Base-by-base conservation (phyloP, 2,797 vertebrate genomes). In the Hybognathus amarus region DNA sequence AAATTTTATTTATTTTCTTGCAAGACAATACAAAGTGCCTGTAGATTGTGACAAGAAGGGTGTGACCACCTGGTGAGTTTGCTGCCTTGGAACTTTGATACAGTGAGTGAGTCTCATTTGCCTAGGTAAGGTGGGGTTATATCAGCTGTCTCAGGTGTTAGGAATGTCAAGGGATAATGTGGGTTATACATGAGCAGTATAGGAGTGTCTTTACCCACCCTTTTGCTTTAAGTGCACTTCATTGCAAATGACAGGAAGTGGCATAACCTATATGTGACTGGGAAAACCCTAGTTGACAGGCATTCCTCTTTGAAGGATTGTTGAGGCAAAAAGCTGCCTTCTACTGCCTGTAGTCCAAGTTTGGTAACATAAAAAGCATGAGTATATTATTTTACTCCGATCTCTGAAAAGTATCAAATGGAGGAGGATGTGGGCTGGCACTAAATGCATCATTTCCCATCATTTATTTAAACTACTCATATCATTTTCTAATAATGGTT, bases 171-270 rank as follows among this genome's bases (percentile, higher is more conserved):
- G 69, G 78, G 70, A 0, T 6, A 1, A 17, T 22, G 36, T 88
- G 87, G 22, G 5, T 27, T 78, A n/a, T 87, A 75, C 87, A 89
- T 88, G 42, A 81, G 75, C 2, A 79, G 54, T n/a, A 27, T 30
- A 90, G 90, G 90, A 80, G 89, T 85, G 88, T 83, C 80, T 73
- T 24, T 88, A 79, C 71, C 88, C 80, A 85, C 69, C 78, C 84
- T 18, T 79, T 66, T 68, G 52, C 47, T 56, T 77, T 86, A 85
- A 87, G 85, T 10, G 74, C 86, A 85, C 84, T 4, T 88, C 10
- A 15, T 61, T n/a, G 6, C 12, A n/a, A 75, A 56, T 15, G 8
- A 61, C 13, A 76, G 36, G 52, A 76, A 76, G 61, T 61, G 36
- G 4, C 12, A 9, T 56, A 20, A 38, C 20, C 20, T 54, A 7